A percentile compares a stretch with the other conserved stretches of the same genome.
Conservation (phyloP, 30 jellyfish, hydroid and myxozoan genomes). For the Euphysa ruthae region DNA sequence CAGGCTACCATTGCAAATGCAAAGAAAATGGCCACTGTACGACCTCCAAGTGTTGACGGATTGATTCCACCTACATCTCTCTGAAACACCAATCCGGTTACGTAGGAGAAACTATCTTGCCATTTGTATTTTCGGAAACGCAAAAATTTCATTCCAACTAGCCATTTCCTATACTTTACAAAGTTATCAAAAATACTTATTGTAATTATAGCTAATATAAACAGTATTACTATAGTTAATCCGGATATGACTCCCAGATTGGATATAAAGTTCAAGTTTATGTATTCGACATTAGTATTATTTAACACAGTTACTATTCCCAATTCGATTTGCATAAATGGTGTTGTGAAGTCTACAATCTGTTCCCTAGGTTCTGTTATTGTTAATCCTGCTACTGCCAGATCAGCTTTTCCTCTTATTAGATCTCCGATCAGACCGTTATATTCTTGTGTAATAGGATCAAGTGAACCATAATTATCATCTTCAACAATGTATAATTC, state of each 20-base stretch:
- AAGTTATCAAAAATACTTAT: constrained; percentile 48
- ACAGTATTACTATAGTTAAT: constrained; percentile 22
- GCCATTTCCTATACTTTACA: constrained; percentile 21
- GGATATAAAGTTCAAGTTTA: constrained; percentile 17
- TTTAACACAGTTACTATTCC: constrained; percentile 23
- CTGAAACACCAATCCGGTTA: constrained; percentile 78
- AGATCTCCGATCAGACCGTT: constrained; percentile 80
- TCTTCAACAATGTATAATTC: constrained; percentile 65
- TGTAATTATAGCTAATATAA: constrained; percentile 27
- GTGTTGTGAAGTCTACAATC: constrained; percentile 53
- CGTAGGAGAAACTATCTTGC: constrained; percentile 57
- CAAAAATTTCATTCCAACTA: neutral
- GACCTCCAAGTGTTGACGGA: constrained; percentile 59
- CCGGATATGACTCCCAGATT: constrained; percentile 19
- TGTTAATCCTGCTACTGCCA: constrained; percentile 75
- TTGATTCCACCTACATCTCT: constrained; percentile 80
- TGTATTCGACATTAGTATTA: neutral
- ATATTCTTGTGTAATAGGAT: constrained; percentile 32
- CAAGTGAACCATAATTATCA: constrained; percentile 57
- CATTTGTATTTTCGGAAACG: constrained; percentile 19
- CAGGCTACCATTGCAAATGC: constrained; percentile 76
- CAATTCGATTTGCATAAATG: constrained; percentile 34
- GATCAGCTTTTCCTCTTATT: constrained; percentile 54
- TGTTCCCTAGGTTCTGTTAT: constrained; percentile 26
- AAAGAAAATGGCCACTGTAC: constrained; percentile 60